These are phyloP conservation scores for Hoplostethus atlanticus DNA, from an alignment of 2,797 vertebrate species.

Conservation along the genomic window DNA sequence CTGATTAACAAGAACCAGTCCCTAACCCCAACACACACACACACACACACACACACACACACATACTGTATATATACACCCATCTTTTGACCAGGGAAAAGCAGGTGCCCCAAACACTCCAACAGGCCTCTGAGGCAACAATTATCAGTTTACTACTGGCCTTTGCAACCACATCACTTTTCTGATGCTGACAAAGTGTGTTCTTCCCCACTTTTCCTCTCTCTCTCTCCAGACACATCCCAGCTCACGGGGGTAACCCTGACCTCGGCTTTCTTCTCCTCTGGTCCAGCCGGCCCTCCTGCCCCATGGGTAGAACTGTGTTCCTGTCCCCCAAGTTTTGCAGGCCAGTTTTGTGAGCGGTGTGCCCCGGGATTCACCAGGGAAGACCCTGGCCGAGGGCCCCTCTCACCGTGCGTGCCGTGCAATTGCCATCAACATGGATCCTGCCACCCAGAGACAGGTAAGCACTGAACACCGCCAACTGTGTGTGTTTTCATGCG, in stretches of 20 bases:
- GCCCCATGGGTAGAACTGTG: constrained; percentile 93
- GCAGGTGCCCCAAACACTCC: constrained; percentile 27
- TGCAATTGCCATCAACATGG: constrained; percentile 93
- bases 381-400: constrained; percentile 75
- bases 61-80: constrained; percentile 4
- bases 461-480: constrained; percentile 66
- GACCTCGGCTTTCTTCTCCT: constrained; percentile 77
- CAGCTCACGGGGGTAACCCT: constrained; percentile 85
- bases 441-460: constrained; percentile 89
- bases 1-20: constrained; percentile 49
- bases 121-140: constrained; percentile 27
- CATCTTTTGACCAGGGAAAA: constrained; percentile 18
- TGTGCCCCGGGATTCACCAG: constrained; percentile 89
- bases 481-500: too few species aligned
- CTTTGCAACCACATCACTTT: constrained; percentile 12
- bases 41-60: constrained; percentile 7
- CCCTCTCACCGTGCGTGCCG: constrained; percentile 85
- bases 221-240: constrained; percentile 81
- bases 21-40: neutral
- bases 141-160: constrained; percentile 30
- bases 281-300: neutral
- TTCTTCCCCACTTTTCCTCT: constrained; percentile 4
- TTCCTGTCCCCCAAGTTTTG: constrained; percentile 86
- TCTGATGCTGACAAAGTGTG: constrained; percentile 17
- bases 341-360: constrained; percentile 90